phyloP scores from a whole-genome alignment of 2,797 vertebrate genomes.

The Simalia tracyae region DNA sequence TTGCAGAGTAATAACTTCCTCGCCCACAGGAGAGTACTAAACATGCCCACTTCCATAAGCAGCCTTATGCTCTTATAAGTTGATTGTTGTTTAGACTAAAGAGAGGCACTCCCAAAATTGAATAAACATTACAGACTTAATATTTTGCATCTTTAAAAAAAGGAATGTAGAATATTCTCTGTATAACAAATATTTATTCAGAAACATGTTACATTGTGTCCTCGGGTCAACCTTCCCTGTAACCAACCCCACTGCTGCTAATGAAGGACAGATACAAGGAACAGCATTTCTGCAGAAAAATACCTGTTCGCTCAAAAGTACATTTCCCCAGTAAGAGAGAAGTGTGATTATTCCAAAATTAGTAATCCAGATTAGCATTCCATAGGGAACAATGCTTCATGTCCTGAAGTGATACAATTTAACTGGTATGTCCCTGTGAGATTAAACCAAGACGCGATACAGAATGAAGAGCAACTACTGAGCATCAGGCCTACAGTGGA shows the following conservation, averaged over 20 bases:
- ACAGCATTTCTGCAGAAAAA: conserved; percentile 42
- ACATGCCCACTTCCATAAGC: too few species aligned
- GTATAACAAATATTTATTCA: conserved; percentile 80
- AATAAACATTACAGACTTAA: not conserved
- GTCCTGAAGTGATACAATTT: conserved; percentile 35
- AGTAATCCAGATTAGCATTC: conserved; percentile 33
- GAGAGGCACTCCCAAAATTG: not conserved
- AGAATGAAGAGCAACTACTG: conserved; percentile 46
- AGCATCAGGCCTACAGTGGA: not conserved
- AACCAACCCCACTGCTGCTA: conserved; percentile 11
- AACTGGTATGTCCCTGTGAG: conserved; percentile 14
- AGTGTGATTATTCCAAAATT: not conserved
- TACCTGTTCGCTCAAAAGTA: conserved; percentile 38
- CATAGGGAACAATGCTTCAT: conserved; percentile 39
- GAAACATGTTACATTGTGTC: conserved; percentile 70
- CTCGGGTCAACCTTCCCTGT: conserved; percentile 48
- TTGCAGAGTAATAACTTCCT: not conserved
- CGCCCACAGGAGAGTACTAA: not conserved
- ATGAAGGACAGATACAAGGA: conserved; percentile 57
- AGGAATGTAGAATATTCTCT: conserved; percentile 59
- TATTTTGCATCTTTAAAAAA: not conserved
- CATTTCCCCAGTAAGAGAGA: not conserved
- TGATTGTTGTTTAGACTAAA: not conserved
- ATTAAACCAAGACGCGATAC: conserved; percentile 41
- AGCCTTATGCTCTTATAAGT: not conserved